These are phyloP conservation scores for Euwallacea similis DNA, from an alignment of 1,140 invertebrate species.

Conservation along the genomic window DNA sequence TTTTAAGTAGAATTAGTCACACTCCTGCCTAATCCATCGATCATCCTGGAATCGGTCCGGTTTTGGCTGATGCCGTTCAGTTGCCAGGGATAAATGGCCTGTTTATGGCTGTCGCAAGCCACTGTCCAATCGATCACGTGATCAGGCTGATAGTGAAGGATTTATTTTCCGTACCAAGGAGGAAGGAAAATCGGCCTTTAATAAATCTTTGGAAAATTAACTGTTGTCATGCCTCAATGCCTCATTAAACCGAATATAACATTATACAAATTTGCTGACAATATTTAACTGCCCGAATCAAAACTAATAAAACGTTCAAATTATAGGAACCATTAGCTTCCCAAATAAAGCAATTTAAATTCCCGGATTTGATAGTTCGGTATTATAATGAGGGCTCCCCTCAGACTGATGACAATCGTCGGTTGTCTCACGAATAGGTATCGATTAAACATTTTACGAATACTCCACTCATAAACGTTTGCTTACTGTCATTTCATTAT, in stretches of 20 bases:
- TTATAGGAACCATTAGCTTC: not conserved
- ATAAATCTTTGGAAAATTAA: too few relatives aligned
- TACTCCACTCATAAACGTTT: not conserved
- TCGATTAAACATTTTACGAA: slow-evolving; percentile 3
- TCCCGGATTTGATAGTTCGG: slow-evolving; percentile 1
- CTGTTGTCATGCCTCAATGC: too few relatives aligned
- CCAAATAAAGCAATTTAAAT: slow-evolving; percentile 6
- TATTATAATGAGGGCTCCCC: not conserved
- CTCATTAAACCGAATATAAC: too few relatives aligned
- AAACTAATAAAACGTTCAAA: not conserved
- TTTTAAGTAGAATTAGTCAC: not conserved
- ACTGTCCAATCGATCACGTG: slow-evolving; percentile 17
- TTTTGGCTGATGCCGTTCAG: slow-evolving; percentile 10
- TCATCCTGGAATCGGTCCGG: slow-evolving; percentile 10
- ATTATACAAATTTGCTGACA: too few relatives aligned
- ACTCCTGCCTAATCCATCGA: not conserved
- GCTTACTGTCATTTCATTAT: not conserved
- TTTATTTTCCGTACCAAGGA: not conserved
- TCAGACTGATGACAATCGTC: not conserved
- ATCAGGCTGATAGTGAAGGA: slow-evolving; percentile 1
- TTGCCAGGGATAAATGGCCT: slow-evolving; percentile 16
- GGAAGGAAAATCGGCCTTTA: too few relatives aligned
- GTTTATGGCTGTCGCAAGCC: slow-evolving; percentile 9
- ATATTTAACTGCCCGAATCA: not conserved
- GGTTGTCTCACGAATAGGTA: slow-evolving; percentile 1